Percentiles rank a stretch among this genome's conserved stretches.
These are phyloP conservation scores for Masticophis lateralis DNA, from an alignment of 2,797 vertebrate species.

Conservation along the genomic window DNA sequence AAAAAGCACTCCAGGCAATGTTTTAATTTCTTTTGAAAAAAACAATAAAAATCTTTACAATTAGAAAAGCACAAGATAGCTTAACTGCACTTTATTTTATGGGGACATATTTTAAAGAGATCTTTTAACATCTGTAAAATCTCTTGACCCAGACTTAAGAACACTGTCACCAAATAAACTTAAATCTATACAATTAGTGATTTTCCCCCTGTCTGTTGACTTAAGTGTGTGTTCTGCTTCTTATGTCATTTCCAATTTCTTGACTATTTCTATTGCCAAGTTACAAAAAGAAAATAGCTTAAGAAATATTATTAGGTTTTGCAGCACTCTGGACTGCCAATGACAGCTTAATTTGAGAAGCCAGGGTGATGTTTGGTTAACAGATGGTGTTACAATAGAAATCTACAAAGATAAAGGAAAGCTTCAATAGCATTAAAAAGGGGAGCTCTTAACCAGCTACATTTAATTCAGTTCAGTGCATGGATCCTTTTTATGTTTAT, in stretches of 20 bases:
- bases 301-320: neutral
- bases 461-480: conserved; percentile 8
- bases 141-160: conserved; percentile 41
- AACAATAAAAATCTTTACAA: conserved; percentile 1
- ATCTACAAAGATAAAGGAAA: fast-evolving
- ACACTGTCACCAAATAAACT: conserved; percentile 42
- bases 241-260: conserved; percentile 38
- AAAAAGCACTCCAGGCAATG: neutral
- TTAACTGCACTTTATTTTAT: conserved; percentile 25
- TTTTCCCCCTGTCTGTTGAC: conserved; percentile 32
- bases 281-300: conserved; percentile 10
- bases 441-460: conserved; percentile 4
- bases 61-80: neutral
- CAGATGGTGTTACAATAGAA: conserved; percentile 10
- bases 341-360: conserved; percentile 28
- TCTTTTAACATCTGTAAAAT: neutral
- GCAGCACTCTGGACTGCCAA: conserved; percentile 3
- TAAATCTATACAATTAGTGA: conserved; percentile 43
- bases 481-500: conserved; percentile 10
- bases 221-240: conserved; percentile 40
- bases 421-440: conserved; percentile 28
- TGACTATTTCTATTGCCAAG: conserved; percentile 13
- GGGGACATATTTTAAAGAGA: neutral
- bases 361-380: neutral
- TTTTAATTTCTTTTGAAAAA: conserved; percentile 22